Evolutionary conservation across 2,113 vertebrate genomes (phyloP).

Genomic region (Amazona guildingii): DNA sequence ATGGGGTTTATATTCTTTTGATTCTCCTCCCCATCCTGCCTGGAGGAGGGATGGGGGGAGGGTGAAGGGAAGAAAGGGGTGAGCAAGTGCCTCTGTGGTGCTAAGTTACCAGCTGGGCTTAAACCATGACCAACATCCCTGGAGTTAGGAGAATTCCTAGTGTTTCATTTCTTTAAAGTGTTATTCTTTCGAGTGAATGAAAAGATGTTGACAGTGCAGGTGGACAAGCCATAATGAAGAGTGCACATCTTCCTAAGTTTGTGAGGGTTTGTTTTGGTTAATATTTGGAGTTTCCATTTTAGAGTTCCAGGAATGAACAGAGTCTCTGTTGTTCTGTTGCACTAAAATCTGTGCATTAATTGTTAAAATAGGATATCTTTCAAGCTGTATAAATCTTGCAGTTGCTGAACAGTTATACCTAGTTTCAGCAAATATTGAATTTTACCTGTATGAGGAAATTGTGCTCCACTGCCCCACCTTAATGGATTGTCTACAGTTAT

Average conservation of each 20-base stretch:
- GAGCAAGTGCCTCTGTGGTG: not conserved
- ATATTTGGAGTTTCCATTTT: not conserved
- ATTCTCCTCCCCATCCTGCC: not conserved
- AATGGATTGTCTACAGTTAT: not conserved
- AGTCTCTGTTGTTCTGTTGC: not conserved
- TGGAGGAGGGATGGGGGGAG: too few species aligned
- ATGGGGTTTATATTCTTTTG: not conserved
- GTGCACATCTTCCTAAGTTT: not conserved
- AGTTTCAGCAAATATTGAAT: not conserved
- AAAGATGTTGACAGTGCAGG: not conserved
- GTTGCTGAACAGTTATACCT: not conserved
- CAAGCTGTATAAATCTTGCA: not conserved
- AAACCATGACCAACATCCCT: not conserved
- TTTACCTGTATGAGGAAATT: not conserved
- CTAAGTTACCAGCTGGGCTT: not conserved
- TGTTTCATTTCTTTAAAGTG: not conserved
- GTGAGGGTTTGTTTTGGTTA: not conserved
- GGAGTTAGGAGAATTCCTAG: not conserved
- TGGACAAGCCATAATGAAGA: not conserved
- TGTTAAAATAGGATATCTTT: not conserved
- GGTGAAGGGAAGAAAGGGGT: not conserved
- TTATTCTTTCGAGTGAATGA: not conserved
- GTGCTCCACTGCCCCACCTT: rapidly evolving
- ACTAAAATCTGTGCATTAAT: not conserved
- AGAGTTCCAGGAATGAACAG: not conserved